These are phyloP conservation scores for Turritopsis dohrnii DNA, from an alignment of 30 jellyfish, hydroid and myxozoan species.

Conservation along the genomic window DNA sequence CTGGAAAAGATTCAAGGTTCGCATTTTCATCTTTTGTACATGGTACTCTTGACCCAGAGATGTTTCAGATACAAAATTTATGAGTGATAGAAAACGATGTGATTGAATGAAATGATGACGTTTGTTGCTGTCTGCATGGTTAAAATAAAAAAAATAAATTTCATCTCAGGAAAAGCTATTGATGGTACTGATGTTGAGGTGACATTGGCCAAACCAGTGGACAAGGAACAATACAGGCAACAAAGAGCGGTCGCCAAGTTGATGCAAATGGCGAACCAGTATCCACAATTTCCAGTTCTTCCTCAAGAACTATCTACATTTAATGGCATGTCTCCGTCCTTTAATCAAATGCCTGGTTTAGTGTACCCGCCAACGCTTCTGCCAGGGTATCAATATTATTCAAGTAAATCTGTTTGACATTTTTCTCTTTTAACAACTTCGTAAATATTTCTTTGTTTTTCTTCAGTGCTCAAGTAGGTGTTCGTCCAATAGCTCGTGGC, in stretches of 20 bases:
- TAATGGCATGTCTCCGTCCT: constrained; percentile 19
- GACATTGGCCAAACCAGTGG: constrained; percentile 97
- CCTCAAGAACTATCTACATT: constrained; percentile 30
- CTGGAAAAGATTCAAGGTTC: constrained; percentile 91
- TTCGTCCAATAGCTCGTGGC: constrained; percentile 89
- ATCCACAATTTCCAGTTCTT: constrained; percentile 49
- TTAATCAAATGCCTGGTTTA: constrained; percentile 20
- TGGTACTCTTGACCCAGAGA: no score
- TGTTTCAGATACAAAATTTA: no score
- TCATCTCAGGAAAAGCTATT: constrained; percentile 65
- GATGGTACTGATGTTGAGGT: constrained; percentile 98
- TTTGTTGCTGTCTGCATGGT: not conserved
- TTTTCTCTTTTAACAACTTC: not conserved
- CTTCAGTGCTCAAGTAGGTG: constrained; percentile 29
- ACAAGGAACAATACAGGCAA: constrained; percentile 95
- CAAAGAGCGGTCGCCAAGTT: constrained; percentile 93
- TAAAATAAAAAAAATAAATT: no score
- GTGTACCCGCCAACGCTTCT: constrained; percentile 32
- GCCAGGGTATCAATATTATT: constrained; percentile 1
- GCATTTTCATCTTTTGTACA: no score
- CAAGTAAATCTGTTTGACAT: not conserved
- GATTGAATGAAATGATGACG: no score
- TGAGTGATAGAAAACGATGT: no score
- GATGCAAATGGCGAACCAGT: constrained; percentile 94
- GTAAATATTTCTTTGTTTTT: not conserved